Evolutionary conservation across 2,113 vertebrate species (phyloP).

Genomic region (Apodemus speciosus): DNA sequence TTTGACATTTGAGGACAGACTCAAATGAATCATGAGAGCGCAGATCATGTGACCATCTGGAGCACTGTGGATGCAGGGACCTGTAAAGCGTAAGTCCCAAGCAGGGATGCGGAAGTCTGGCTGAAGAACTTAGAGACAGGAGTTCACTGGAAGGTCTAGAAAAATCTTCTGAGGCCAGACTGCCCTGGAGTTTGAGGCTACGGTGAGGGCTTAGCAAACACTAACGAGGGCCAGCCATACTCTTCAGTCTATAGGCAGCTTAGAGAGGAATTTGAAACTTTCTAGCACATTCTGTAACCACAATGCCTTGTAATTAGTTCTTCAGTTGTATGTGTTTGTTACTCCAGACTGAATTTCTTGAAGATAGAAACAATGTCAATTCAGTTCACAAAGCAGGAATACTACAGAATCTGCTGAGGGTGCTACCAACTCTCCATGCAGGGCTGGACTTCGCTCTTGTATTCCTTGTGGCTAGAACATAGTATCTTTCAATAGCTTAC

Average conservation of each 20-base stretch:
- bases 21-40: background rate
- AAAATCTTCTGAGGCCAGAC: background rate
- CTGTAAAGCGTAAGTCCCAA: background rate
- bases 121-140: background rate
- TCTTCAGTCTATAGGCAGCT: background rate
- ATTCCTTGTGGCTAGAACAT: background rate
- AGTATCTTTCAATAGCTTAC: constrained; percentile 36
- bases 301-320: constrained; percentile 15
- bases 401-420: background rate
- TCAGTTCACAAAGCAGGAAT: constrained; percentile 10
- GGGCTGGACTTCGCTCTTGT: background rate
- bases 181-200: background rate
- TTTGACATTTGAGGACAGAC: background rate
- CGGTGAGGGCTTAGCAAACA: background rate
- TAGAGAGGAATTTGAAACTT: background rate
- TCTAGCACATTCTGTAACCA: background rate
- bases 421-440: background rate
- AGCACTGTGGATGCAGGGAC: background rate
- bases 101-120: background rate
- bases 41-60: background rate
- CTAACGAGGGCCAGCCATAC: background rate
- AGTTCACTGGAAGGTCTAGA: background rate
- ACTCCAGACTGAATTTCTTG: constrained; percentile 54
- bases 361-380: constrained; percentile 61
- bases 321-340: constrained; percentile 21